Percentiles rank a stretch among this genome's conserved stretches.
phyloP scores from a whole-genome alignment of 2,797 vertebrate species.

The Bucorvus abyssinicus region DNA sequence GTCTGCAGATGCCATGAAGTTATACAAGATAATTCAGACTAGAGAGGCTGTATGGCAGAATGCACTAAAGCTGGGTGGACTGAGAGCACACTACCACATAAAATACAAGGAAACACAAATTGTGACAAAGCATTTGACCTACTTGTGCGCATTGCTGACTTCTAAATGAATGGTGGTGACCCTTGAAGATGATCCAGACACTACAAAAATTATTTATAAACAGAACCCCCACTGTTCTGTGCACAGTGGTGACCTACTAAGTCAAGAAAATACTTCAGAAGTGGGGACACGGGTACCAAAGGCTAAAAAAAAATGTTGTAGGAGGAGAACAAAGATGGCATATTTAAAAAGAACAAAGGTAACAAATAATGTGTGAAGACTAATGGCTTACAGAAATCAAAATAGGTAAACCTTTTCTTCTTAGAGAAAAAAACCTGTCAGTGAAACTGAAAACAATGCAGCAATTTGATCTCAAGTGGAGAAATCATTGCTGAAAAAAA shows the following conservation, averaged over 20 bases:
- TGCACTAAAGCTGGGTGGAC: neutral
- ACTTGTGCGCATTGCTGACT: neutral
- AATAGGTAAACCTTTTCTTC: neutral
- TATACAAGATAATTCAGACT: neutral
- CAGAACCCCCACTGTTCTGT: neutral
- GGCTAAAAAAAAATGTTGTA: neutral
- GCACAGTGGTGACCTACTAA: fast-evolving
- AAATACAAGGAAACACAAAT: neutral
- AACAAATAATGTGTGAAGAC: neutral
- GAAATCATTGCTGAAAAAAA: neutral
- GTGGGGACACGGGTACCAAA: neutral
- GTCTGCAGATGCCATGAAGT: neutral
- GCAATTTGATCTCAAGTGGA: neutral
- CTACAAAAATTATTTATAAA: neutral
- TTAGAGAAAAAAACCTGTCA: neutral
- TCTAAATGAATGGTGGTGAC: neutral
- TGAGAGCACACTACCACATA: neutral
- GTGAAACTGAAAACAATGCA: neutral
- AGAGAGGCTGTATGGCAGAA: neutral
- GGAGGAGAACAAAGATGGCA: neutral
- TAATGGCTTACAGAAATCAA: neutral
- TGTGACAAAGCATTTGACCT: neutral
- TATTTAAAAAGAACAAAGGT: neutral
- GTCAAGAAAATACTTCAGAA: neutral
- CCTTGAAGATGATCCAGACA: neutral